Percentiles rank a stretch among this genome's conserved stretches.
Evolutionary conservation across 1,140 invertebrate species (phyloP).

Genomic region (Hermatobates lingyangjiaoensis): DNA sequence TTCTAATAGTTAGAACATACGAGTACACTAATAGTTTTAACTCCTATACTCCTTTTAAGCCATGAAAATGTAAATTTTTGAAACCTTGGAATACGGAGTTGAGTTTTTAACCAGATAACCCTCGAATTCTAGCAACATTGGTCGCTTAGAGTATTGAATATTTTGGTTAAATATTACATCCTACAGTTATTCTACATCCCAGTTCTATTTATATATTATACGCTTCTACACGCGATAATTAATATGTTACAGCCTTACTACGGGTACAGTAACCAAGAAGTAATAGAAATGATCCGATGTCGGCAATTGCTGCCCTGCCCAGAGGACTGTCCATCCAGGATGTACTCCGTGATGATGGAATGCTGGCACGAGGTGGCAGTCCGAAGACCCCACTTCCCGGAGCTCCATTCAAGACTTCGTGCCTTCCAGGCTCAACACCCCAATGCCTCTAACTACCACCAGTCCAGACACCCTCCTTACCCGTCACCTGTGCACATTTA

Average conservation of each 20-base stretch:
- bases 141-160: no score
- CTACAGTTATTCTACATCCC: no score
- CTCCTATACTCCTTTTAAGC: no score
- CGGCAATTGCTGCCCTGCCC: conserved; percentile 85
- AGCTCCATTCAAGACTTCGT: conserved; percentile 33
- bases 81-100: no score
- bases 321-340: conserved; percentile 71
- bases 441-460: neutral
- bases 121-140: no score
- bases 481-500: neutral
- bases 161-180: no score
- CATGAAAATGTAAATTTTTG: no score
- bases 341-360: conserved; percentile 88
- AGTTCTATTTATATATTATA: no score
- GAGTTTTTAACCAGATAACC: no score
- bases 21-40: no score
- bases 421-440: conserved; percentile 6
- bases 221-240: neutral
- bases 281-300: conserved; percentile 88
- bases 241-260: conserved; percentile 53
- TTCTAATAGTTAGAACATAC: no score
- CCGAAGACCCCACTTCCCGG: conserved; percentile 71
- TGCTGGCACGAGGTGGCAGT: conserved; percentile 91
- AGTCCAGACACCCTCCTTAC: neutral
- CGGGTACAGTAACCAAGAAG: conserved; percentile 90